Evolutionary conservation across 2,888 invertebrate species (phyloP).

Genomic region (Tetanocera ferruginea): DNA sequence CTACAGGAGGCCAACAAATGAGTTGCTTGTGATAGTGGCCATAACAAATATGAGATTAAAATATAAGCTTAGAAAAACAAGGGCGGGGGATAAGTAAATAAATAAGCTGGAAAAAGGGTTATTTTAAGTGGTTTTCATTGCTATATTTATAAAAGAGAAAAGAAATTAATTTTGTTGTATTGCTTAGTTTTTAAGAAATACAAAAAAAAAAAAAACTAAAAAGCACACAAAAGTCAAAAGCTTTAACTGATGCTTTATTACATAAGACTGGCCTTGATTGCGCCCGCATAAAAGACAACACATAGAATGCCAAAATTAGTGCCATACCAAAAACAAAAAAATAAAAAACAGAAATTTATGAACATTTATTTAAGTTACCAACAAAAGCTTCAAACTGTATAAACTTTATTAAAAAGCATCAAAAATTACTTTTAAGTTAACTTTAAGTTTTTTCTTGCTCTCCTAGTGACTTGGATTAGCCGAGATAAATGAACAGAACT

Average conservation of each 20-base stretch:
- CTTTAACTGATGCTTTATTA: not conserved
- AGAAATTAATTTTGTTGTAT: not conserved
- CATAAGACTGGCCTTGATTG: not conserved
- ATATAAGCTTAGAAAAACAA: not conserved
- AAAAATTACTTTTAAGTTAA: constrained; percentile 5
- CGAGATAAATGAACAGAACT: constrained; percentile 25
- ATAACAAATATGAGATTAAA: not conserved
- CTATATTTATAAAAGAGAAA: not conserved
- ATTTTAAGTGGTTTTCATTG: not conserved
- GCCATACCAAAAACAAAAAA: constrained; percentile 57
- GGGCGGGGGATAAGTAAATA: not conserved
- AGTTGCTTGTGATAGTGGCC: not conserved
- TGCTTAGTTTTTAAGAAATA: not conserved
- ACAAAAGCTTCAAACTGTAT: not conserved
- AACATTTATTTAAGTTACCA: constrained; percentile 5
- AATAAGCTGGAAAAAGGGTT: not conserved
- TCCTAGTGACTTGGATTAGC: not conserved
- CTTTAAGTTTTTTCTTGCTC: constrained; percentile 12
- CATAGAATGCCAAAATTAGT: constrained; percentile 58
- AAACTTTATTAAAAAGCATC: not conserved
- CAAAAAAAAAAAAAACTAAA: not conserved
- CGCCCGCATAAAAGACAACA: constrained; percentile 11
- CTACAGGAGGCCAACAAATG: constrained; percentile 8
- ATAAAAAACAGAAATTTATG: not conserved
- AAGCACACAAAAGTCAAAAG: not conserved